Conservation (phyloP, 2,113 vertebrate genomes). For the Pterocles burchelli region DNA sequence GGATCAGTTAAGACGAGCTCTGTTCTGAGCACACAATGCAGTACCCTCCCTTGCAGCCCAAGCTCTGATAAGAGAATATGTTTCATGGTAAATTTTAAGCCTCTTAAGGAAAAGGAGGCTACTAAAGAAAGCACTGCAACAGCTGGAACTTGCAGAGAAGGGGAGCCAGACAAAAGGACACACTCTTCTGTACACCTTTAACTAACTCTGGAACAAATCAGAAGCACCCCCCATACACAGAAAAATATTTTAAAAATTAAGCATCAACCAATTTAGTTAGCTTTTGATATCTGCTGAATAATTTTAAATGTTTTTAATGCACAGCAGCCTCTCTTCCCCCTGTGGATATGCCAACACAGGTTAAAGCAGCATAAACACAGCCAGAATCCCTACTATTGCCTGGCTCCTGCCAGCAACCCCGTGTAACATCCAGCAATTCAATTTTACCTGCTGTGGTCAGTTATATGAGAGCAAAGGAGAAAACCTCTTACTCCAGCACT, state of each 20-base stretch:
- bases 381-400: not conserved
- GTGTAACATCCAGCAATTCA: not conserved
- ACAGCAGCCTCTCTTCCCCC: not conserved
- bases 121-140: not conserved
- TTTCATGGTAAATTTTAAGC: not conserved
- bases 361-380: not conserved
- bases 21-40: not conserved
- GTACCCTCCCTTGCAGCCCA: not conserved
- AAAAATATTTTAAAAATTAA: not conserved
- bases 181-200: not conserved
- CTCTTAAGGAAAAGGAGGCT: not conserved
- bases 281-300: not conserved
- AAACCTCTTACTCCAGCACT: not conserved
- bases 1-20: not conserved
- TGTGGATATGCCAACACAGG: too few species aligned
- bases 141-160: not conserved
- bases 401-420: not conserved
- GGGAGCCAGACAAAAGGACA: not conserved
- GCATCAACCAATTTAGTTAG: not conserved
- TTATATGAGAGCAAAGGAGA: not conserved
- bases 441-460: not conserved
- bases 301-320: not conserved
- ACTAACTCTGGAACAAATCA: not conserved
- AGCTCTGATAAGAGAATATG: not conserved
- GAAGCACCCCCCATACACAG: not conserved